Percentiles rank a stretch among this genome's conserved stretches.
These are phyloP conservation scores for Temnothorax rugatulus DNA, from an alignment of 2,888 invertebrate genomes.

Conservation along the genomic window DNA sequence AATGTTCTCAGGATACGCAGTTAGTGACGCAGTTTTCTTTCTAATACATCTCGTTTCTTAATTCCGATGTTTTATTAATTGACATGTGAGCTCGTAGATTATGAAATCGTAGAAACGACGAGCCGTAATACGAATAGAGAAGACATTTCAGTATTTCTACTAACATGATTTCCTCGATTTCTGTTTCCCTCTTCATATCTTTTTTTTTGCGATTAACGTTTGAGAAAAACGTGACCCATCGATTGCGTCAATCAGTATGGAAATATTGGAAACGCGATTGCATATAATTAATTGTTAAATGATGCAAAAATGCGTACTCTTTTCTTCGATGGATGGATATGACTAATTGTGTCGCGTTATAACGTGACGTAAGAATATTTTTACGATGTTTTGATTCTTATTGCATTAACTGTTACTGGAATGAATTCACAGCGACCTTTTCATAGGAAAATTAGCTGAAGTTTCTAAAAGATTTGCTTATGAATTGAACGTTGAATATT, in stretches of 20 bases:
- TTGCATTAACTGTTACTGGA: not conserved
- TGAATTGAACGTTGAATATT: not conserved
- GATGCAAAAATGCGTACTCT: not conserved
- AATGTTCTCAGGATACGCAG: not conserved
- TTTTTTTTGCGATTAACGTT: slow-evolving; percentile 10
- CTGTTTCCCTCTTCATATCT: not conserved
- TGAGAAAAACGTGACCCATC: slow-evolving; percentile 23
- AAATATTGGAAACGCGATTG: not conserved
- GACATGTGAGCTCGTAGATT: not conserved
- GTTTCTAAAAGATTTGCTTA: not conserved
- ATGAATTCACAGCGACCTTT: not conserved
- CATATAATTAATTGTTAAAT: slow-evolving; percentile 18
- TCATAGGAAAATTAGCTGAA: not conserved
- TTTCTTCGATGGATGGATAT: not conserved
- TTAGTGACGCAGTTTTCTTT: not conserved
- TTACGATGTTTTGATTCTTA: not conserved
- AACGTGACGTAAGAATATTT: not conserved
- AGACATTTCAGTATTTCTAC: not conserved
- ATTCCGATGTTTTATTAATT: not conserved
- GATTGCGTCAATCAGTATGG: not conserved
- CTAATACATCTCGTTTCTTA: not conserved
- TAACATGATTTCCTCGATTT: not conserved
- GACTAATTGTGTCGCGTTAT: not conserved
- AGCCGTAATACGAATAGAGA: not conserved
- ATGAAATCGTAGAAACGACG: not conserved